Evolutionary conservation across 2,797 vertebrate genomes (phyloP).

Genomic region (Eleutherodactylus coqui): DNA sequence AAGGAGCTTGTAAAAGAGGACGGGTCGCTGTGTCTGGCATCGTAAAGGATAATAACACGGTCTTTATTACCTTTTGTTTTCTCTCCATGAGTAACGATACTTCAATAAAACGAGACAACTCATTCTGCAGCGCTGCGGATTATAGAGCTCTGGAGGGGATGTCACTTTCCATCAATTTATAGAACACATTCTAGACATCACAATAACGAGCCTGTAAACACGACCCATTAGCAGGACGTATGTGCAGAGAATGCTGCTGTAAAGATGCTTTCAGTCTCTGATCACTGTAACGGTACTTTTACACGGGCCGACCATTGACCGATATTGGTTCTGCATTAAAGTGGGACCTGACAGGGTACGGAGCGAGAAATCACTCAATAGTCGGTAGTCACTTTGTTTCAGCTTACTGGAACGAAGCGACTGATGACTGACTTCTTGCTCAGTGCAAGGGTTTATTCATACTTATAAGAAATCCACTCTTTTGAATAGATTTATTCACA

Average conservation of each 20-base stretch:
- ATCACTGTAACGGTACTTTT: background rate
- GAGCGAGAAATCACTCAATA: no score
- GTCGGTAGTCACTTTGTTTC: no score
- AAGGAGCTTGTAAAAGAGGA: background rate
- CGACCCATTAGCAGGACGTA: background rate
- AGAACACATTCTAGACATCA: background rate
- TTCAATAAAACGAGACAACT: background rate
- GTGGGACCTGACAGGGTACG: no score
- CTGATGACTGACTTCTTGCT: no score
- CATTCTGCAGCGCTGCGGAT: background rate
- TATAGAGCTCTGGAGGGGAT: background rate
- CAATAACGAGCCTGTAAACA: background rate
- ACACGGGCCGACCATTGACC: no score
- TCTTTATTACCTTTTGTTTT: background rate
- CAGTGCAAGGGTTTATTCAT: no score
- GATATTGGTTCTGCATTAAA: no score
- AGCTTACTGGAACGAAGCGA: no score
- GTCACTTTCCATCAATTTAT: slow-evolving; percentile 1
- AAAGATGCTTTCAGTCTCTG: background rate
- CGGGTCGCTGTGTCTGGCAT: background rate
- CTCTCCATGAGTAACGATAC: background rate
- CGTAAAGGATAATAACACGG: background rate
- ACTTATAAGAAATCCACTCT: no score
- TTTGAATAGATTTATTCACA: no score
- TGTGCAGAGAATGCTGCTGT: background rate